Evolutionary conservation across 2,797 vertebrate genomes (phyloP).

Genomic region (Pitangus sulphuratus): DNA sequence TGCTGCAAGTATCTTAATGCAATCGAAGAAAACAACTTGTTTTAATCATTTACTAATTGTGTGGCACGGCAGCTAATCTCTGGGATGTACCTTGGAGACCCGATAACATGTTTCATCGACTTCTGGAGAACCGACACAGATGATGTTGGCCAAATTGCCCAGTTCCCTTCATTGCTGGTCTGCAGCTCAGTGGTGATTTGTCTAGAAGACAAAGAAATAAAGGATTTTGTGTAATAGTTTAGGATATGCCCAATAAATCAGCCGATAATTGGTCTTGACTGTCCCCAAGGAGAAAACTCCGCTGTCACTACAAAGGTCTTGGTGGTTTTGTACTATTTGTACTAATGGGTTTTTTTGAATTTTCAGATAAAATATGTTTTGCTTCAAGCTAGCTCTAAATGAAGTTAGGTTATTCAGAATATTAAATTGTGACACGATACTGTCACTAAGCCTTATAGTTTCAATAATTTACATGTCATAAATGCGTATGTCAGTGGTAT

Average conservation of each 20-base stretch:
- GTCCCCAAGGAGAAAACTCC: not conserved
- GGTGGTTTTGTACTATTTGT: not conserved
- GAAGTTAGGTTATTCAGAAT: not conserved
- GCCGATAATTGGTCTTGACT: not conserved
- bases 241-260: not conserved
- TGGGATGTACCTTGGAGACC: conserved; percentile 44
- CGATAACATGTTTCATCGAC: not conserved
- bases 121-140: not conserved
- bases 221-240: not conserved
- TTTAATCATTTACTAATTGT: conserved; percentile 49
- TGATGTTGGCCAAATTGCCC: conserved; percentile 12
- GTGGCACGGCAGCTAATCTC: not conserved
- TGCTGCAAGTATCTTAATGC: conserved; percentile 7
- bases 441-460: not conserved
- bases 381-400: not conserved
- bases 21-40: conserved; percentile 35
- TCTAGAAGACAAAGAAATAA: conserved; percentile 56
- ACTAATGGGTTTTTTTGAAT: not conserved
- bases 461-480: not conserved
- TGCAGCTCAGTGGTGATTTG: conserved; percentile 17
- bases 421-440: not conserved
- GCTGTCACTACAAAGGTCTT: not conserved
- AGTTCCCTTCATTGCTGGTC: conserved; percentile 16
- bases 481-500: not conserved
- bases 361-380: not conserved